phyloP scores from a whole-genome alignment of 2,113 vertebrate species.

The Austrofundulus limnaeus region DNA sequence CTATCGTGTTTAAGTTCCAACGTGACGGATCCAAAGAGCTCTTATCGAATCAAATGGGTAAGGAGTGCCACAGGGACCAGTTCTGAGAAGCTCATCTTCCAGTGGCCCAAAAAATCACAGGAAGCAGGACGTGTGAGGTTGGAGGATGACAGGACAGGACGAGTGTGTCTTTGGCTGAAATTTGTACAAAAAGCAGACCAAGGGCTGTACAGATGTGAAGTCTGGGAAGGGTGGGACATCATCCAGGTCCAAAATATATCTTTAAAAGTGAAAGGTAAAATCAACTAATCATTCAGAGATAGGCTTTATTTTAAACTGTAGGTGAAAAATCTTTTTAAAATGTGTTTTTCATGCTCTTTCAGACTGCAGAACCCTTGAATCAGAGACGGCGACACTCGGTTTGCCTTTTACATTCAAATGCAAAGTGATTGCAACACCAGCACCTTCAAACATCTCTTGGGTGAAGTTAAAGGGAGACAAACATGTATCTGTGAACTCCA shows the following conservation, averaged over 20 bases:
- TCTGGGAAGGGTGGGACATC: slow-evolving; percentile 42
- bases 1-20: slow-evolving; percentile 38
- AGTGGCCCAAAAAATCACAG: slow-evolving; percentile 3
- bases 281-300: neutral
- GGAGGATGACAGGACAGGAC: slow-evolving; percentile 5
- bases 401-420: slow-evolving; percentile 20
- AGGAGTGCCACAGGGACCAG: neutral
- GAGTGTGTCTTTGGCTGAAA: slow-evolving; percentile 37
- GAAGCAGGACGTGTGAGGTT: slow-evolving; percentile 2
- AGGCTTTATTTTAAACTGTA: neutral
- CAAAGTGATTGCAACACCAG: neutral
- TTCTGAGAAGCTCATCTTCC: neutral
- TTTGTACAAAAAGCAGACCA: slow-evolving; percentile 31
- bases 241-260: slow-evolving; percentile 15
- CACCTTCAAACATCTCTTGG: slow-evolving; percentile 38
- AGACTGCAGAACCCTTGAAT: neutral
- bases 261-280: slow-evolving; percentile 63
- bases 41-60: slow-evolving; percentile 29
- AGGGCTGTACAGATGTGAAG: slow-evolving; percentile 50
- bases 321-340: neutral
- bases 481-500: neutral
- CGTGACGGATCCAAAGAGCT: neutral
- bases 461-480: slow-evolving; percentile 11
- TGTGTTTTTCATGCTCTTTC: slow-evolving; percentile 11
- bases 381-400: neutral